Percentiles rank a stretch among this genome's conserved stretches.
These are phyloP conservation scores for Hipposideros larvatus DNA, from an alignment of 2,797 vertebrate species.

Conservation along the genomic window DNA sequence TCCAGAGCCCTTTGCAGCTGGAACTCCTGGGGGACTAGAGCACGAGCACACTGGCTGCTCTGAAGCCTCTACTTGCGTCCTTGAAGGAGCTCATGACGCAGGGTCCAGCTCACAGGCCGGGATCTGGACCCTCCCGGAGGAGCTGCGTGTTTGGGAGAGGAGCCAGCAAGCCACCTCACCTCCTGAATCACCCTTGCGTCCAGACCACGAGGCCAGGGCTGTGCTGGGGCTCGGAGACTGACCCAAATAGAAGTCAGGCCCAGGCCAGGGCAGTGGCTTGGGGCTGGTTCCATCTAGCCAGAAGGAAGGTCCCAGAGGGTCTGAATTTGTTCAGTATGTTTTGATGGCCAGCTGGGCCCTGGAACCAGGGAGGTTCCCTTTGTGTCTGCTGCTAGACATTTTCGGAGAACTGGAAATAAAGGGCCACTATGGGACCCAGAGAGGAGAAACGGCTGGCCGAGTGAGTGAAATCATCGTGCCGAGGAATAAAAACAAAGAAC, in stretches of 20 bases:
- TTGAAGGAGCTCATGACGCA: slow-evolving; percentile 46
- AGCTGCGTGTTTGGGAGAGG: not conserved
- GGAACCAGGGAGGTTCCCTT: not conserved
- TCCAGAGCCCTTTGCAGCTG: not conserved
- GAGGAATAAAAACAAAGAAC: slow-evolving; percentile 57
- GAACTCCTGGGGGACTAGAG: not conserved
- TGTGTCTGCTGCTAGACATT: not conserved
- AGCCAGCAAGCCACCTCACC: not conserved
- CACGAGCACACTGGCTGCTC: not conserved
- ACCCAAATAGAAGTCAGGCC: slow-evolving; percentile 4
- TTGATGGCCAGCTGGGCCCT: not conserved
- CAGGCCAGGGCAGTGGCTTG: not conserved
- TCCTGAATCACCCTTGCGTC: not conserved
- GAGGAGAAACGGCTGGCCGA: not conserved
- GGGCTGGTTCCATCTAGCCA: not conserved
- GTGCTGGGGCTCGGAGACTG: not conserved
- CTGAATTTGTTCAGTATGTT: not conserved
- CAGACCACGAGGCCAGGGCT: not conserved
- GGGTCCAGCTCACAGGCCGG: not conserved
- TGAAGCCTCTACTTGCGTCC: not conserved
- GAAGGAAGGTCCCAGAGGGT: not conserved
- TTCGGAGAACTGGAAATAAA: not conserved
- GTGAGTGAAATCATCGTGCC: not conserved
- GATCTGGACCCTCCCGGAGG: not conserved
- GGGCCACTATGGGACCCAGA: not conserved